These are phyloP conservation scores for Holothuria scabra DNA, from an alignment of 53 echinoderm and acorn worm species.

Conservation along the genomic window DNA sequence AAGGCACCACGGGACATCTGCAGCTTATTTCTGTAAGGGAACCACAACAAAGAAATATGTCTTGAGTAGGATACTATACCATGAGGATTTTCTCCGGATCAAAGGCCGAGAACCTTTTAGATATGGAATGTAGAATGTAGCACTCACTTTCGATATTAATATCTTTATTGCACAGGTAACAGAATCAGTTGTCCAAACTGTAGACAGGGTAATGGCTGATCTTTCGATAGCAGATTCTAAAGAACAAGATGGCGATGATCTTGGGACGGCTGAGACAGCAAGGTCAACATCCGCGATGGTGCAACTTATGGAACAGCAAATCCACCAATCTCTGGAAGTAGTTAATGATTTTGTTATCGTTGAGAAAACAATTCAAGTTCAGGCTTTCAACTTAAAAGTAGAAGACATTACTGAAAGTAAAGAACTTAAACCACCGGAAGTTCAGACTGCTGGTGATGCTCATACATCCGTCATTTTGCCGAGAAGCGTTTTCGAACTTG, in stretches of 20 bases:
- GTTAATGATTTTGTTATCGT: slow-evolving; percentile 3
- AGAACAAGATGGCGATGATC: background rate
- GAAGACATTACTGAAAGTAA: background rate
- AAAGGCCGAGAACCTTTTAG: too few relatives aligned
- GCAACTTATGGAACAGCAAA: slow-evolving; percentile 22
- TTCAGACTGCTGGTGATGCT: background rate
- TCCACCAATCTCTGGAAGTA: slow-evolving; percentile 10
- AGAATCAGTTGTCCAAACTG: slow-evolving; percentile 19
- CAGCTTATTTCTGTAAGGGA: too few relatives aligned
- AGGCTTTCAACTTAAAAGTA: slow-evolving; percentile 32
- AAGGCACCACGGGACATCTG: too few relatives aligned
- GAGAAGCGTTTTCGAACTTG: background rate
- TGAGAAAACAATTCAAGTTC: slow-evolving; percentile 40
- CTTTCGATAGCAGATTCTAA: slow-evolving; percentile 13
- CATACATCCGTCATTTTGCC: slow-evolving; percentile 19
- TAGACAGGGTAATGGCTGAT: slow-evolving; percentile 13
- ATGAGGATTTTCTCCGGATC: too few relatives aligned
- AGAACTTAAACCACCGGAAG: background rate
- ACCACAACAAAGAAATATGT: too few relatives aligned
- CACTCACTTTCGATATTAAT: background rate
- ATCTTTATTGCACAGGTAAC: slow-evolving; percentile 27
- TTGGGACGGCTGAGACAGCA: background rate
- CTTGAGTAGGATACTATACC: too few relatives aligned
- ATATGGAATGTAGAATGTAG: too few relatives aligned
- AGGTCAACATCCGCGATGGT: slow-evolving; percentile 40